Evolutionary conservation across 2,113 vertebrate species (phyloP).

Genomic region (Labeo rohita): DNA sequence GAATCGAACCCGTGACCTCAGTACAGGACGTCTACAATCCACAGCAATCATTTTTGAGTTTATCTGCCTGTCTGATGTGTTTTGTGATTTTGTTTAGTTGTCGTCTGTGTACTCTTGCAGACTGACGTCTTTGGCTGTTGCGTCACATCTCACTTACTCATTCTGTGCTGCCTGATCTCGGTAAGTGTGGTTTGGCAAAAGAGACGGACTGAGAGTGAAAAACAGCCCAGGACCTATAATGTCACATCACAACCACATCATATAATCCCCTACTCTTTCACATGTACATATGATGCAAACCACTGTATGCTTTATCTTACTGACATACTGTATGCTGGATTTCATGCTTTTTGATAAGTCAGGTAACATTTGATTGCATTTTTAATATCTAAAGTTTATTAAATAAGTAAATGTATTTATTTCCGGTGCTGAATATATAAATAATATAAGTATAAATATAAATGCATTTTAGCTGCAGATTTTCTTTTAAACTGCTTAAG

Average conservation of each 20-base stretch:
- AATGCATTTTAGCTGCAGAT: background rate
- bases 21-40: background rate
- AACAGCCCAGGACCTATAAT: background rate
- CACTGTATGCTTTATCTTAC: background rate
- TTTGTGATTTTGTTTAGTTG: background rate
- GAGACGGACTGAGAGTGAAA: background rate
- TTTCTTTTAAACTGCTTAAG: background rate
- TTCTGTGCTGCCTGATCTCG: background rate
- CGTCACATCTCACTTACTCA: slow-evolving; percentile 5
- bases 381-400: too few species aligned
- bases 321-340: background rate
- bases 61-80: background rate
- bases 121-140: slow-evolving; percentile 11
- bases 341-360: background rate
- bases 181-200: slow-evolving; percentile 24
- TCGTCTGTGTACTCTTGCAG: background rate
- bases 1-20: background rate
- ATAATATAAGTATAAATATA: too few species aligned
- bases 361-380: background rate
- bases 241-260: slow-evolving; percentile 3
- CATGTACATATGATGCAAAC: background rate
- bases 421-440: background rate
- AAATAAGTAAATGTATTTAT: too few species aligned
- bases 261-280: background rate
- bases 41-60: background rate